Evolutionary conservation across 1,140 invertebrate genomes (phyloP), one percentile per base, ranked within the genome.

Genomic region (Chironomus striatipennis): DNA sequence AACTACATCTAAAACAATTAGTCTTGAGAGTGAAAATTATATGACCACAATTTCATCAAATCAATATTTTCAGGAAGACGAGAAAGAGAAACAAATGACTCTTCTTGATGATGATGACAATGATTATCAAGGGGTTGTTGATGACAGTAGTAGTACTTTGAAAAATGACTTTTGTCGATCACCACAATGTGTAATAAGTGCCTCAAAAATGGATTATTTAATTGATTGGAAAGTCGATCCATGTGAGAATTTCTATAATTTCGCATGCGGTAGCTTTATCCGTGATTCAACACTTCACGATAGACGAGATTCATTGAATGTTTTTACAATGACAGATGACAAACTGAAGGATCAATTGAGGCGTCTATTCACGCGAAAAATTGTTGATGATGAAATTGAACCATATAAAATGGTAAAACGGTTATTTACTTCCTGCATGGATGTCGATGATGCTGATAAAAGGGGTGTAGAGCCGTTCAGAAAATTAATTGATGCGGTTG

Each of bases 281-380:
- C 17, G 20, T 18, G 65, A 70, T 21, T 70, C 65, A 21, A 70
- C 65, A 21, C 20, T 70, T 4, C 65, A 70, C 10, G 65, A 70
- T 20, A 18, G 65, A 70, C 65, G 65, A 10, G 65, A 18, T 18
- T 70, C 17, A 18, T 70, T 70, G 17, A 18, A 70, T 9, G 18
- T 70, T 20, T 70, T 18, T 9, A 70, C 65, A 70, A 70, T 21
- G 65, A 70, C 65, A 70, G 20, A 70, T 70, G 65, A 70, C 17
- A 70, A 70, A 70, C 17, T 70, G 17, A 70, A 70, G 65, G 65
- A 70, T 21, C 65, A 70, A 70, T 70, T 70, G 65, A 18, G 65
- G 20, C 65, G 65, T 18, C 18, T 70, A 21, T 70, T 70, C 20
- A 70, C 20, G 17, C 65, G 18, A 9, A 70, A 70, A 70, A 18